Conservation (phyloP, 1,140 invertebrate genomes). For the Brachionus rotundiformis region DNA sequence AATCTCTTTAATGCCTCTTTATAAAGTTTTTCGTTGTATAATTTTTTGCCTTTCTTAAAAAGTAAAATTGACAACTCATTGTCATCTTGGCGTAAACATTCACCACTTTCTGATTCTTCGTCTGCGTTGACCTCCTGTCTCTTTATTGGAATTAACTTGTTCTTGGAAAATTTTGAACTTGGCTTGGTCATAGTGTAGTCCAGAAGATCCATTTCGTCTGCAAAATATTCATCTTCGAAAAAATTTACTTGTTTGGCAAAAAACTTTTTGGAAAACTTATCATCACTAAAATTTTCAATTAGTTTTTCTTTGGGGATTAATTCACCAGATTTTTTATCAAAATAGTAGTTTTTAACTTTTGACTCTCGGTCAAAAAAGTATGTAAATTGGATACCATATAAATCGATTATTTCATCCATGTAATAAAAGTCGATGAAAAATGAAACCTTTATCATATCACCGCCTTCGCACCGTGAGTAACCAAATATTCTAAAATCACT, state of each 20-base stretch:
- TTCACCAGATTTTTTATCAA: neutral
- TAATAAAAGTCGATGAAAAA: constrained; percentile 11
- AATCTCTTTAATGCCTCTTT: neutral
- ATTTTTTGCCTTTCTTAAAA: constrained; percentile 13
- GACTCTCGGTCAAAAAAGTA: neutral
- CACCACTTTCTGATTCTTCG: neutral
- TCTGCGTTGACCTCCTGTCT: neutral
- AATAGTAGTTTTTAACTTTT: constrained; percentile 1
- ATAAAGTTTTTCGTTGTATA: constrained; percentile 2
- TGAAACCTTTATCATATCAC: neutral
- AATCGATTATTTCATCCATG: constrained; percentile 18
- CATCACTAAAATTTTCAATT: neutral
- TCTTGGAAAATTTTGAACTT: neutral
- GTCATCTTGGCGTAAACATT: neutral
- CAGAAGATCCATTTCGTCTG: neutral
- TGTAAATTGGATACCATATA: neutral
- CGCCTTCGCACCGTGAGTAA: neutral
- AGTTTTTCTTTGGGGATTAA: neutral
- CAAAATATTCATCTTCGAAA: neutral
- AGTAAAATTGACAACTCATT: neutral
- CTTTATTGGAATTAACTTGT: neutral
- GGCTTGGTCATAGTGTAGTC: neutral
- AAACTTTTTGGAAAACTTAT: neutral
- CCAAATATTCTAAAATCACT: neutral
- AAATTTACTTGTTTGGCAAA: neutral